Conservation (phyloP, 2,888 invertebrate genomes). For the Cloeon dipterum region DNA sequence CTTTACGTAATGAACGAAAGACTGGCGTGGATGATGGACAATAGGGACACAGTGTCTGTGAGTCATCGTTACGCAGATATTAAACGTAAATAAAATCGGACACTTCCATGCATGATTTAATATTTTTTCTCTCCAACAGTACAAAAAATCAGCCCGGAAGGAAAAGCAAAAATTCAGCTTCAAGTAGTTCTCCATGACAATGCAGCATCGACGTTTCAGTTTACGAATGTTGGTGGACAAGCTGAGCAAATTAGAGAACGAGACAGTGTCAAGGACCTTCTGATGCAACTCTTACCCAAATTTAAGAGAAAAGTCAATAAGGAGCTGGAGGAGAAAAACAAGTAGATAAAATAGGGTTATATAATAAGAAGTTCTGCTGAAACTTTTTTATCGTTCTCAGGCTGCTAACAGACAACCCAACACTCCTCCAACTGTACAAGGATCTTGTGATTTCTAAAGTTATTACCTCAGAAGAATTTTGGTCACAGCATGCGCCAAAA, state of each 20-base stretch:
- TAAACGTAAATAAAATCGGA: slow-evolving; percentile 43
- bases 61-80: slow-evolving; percentile 90
- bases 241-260: slow-evolving; percentile 71
- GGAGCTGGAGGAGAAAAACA: slow-evolving; percentile 73
- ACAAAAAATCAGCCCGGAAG: slow-evolving; percentile 92
- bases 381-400: slow-evolving; percentile 25
- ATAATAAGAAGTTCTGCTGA: not conserved
- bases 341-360: slow-evolving; percentile 15
- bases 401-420: slow-evolving; percentile 71
- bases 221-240: slow-evolving; percentile 66
- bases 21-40: slow-evolving; percentile 89
- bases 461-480: slow-evolving; percentile 92
- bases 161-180: slow-evolving; percentile 92
- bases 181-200: slow-evolving; percentile 91
- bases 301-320: slow-evolving; percentile 81
- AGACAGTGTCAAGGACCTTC: slow-evolving; percentile 75
- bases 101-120: not conserved
- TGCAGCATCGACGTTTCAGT: slow-evolving; percentile 90
- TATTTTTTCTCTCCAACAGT: slow-evolving; percentile 23
- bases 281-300: slow-evolving; percentile 78
- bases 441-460: slow-evolving; percentile 93
- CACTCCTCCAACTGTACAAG: slow-evolving; percentile 79
- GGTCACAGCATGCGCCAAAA: slow-evolving; percentile 68
- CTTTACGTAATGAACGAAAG: slow-evolving; percentile 89
- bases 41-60: slow-evolving; percentile 74